phyloP scores from a whole-genome alignment of 2,888 invertebrate genomes.

The Sesamia inferens region DNA sequence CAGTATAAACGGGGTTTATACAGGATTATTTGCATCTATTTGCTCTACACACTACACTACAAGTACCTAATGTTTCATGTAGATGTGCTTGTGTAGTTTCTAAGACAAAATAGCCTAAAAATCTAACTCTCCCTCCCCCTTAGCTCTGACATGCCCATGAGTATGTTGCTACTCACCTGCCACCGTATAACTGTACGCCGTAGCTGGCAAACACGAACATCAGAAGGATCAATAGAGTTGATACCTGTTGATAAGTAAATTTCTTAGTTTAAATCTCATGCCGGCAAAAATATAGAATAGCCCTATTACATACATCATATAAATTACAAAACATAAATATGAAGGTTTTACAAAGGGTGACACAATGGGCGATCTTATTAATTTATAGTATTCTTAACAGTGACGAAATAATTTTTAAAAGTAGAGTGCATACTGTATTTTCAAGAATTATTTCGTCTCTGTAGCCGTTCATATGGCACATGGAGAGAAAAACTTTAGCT shows the following conservation, averaged over 20 bases:
- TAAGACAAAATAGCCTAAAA: too few relatives aligned
- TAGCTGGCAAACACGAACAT: constrained; percentile 99
- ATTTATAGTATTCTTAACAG: background rate
- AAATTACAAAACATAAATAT: too few relatives aligned
- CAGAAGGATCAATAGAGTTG: constrained; percentile 97
- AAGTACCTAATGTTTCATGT: too few relatives aligned
- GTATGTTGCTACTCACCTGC: constrained; percentile 87
- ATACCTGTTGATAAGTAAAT: constrained; percentile 91
- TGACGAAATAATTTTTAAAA: background rate
- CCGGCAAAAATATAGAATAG: background rate
- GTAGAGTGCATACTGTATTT: background rate
- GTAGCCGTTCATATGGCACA: background rate
- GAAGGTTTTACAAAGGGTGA: too few relatives aligned
- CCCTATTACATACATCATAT: too few relatives aligned
- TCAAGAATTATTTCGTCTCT: background rate
- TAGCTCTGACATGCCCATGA: too few relatives aligned
- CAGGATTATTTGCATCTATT: too few relatives aligned
- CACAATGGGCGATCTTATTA: too few relatives aligned
- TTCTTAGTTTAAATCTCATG: background rate
- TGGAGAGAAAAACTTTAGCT: background rate
- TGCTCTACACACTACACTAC: too few relatives aligned
- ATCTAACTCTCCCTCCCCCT: too few relatives aligned
- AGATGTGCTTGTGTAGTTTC: too few relatives aligned
- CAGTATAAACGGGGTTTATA: too few relatives aligned
- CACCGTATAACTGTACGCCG: constrained; percentile 99